phyloP scores from a whole-genome alignment of 2,113 vertebrate species.

The Austrofundulus limnaeus region DNA sequence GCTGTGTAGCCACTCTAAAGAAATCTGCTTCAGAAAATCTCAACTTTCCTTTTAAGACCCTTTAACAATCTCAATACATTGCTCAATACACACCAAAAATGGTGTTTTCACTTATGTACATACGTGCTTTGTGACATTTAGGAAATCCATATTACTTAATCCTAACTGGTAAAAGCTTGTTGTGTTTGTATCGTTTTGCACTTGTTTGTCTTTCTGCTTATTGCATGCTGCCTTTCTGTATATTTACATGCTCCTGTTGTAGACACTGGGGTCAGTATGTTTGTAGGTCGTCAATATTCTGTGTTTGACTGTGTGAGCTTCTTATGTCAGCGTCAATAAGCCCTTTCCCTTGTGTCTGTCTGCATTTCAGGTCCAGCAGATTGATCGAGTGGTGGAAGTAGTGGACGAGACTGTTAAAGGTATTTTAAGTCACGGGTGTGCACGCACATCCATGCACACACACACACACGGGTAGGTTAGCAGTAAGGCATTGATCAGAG shows the following conservation, averaged over 20 bases:
- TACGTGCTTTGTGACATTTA: slow-evolving; percentile 43
- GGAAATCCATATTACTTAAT: slow-evolving; percentile 59
- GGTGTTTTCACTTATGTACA: slow-evolving; percentile 3
- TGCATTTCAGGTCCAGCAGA: slow-evolving; percentile 74
- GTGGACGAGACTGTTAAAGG: slow-evolving; percentile 77
- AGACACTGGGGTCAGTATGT: slow-evolving; percentile 42
- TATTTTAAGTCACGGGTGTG: slow-evolving; percentile 38
- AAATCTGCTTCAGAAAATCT: too few species aligned
- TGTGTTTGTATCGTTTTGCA: slow-evolving; percentile 18
- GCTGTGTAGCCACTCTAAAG: too few species aligned
- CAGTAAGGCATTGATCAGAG: slow-evolving; percentile 25
- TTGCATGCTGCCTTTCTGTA: slow-evolving; percentile 23
- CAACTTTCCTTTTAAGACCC: background rate
- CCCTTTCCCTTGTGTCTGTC: slow-evolving; percentile 43
- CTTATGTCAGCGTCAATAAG: slow-evolving; percentile 49
- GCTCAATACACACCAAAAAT: slow-evolving; percentile 10
- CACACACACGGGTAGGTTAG: slow-evolving; percentile 11
- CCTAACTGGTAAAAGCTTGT: slow-evolving; percentile 17
- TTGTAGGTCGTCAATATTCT: slow-evolving; percentile 45
- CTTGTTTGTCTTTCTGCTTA: slow-evolving; percentile 29
- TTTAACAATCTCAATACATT: background rate
- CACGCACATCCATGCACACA: slow-evolving; percentile 10
- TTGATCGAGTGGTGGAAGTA: slow-evolving; percentile 78
- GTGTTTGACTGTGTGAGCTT: slow-evolving; percentile 45
- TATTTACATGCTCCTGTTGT: slow-evolving; percentile 44